Evolutionary conservation across 2,888 invertebrate genomes (phyloP).

Genomic region (Caenorhabditis sp.): DNA sequence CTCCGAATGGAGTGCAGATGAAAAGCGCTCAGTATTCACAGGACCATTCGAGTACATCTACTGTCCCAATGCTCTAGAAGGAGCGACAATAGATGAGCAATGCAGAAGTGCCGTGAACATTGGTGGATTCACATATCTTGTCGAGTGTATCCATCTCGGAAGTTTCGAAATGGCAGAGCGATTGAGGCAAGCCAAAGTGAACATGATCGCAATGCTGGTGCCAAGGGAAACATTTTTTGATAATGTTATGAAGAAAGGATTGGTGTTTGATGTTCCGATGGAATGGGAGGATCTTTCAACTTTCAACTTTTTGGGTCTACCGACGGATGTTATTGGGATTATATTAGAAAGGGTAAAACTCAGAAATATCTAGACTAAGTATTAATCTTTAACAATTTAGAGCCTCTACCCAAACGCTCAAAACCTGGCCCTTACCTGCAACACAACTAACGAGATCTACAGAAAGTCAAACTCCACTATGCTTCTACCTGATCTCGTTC

Average conservation of each 20-base stretch:
- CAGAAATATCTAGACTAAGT: background rate
- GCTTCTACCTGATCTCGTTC: constrained; percentile 21
- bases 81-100: constrained; percentile 5
- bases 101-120: constrained; percentile 14
- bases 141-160: constrained; percentile 10
- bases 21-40: constrained; percentile 15
- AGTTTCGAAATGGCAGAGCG: constrained; percentile 28
- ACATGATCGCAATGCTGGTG: constrained; percentile 23
- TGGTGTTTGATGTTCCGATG: background rate
- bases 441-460: constrained; percentile 26
- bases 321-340: constrained; percentile 29
- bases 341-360: constrained; percentile 29
- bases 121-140: constrained; percentile 30
- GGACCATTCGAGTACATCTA: background rate
- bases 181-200: constrained; percentile 26
- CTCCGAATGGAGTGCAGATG: background rate
- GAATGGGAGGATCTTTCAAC: no score
- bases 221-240: constrained; percentile 31
- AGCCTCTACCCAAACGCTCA: constrained; percentile 35
- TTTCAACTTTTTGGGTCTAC: constrained; percentile 12
- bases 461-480: background rate
- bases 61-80: constrained; percentile 11
- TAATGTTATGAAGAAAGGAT: background rate
- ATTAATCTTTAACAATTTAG: constrained; percentile 7
- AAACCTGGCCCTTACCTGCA: constrained; percentile 30